Percentiles rank a stretch among this genome's conserved stretches.
These are phyloP conservation scores for Ruditapes philippinarum DNA, from an alignment of 1,140 invertebrate genomes.

Conservation along the genomic window DNA sequence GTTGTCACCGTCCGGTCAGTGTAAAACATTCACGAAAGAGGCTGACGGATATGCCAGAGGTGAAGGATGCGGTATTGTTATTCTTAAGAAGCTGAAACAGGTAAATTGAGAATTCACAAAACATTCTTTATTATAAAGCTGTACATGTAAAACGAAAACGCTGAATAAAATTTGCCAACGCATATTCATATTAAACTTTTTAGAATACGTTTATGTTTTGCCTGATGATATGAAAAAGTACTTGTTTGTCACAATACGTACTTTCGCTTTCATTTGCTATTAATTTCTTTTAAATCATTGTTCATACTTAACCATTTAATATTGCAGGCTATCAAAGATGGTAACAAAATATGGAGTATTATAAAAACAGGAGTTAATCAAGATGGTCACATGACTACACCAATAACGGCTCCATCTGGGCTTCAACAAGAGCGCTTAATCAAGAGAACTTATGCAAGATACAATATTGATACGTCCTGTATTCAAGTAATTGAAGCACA, in stretches of 20 bases:
- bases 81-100: constrained; percentile 73
- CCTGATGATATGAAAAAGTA: no score
- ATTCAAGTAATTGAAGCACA: constrained; percentile 64
- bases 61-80: constrained; percentile 80
- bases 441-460: neutral
- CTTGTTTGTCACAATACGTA: no score
- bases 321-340: constrained; percentile 39
- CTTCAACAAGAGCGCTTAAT: constrained; percentile 57
- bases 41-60: constrained; percentile 80
- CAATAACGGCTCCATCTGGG: constrained; percentile 67
- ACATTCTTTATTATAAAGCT: no score
- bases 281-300: no score
- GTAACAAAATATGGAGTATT: constrained; percentile 42
- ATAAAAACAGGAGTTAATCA: constrained; percentile 62
- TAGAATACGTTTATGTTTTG: no score
- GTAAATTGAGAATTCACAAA: no score
- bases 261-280: no score
- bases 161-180: no score
- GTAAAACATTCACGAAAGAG: constrained; percentile 74
- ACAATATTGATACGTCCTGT: constrained; percentile 1
- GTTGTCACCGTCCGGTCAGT: constrained; percentile 78
- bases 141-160: no score
- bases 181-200: no score
- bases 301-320: no score
- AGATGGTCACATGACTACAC: constrained; percentile 55